Conservation (phyloP, 2,888 invertebrate genomes). For the Cenopis cana region DNA sequence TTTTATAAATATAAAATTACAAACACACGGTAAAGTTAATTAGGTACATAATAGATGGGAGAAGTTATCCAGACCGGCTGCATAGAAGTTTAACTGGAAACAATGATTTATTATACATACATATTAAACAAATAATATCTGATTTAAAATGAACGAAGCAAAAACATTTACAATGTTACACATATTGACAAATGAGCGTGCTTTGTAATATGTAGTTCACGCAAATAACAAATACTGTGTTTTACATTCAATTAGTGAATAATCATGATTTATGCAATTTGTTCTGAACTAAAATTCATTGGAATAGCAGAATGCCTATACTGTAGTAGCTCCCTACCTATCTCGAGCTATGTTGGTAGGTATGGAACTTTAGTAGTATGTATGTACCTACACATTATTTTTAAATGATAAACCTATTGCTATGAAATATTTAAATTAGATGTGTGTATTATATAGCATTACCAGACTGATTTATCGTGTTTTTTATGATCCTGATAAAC, state of each 20-base stretch:
- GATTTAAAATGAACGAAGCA: constrained; percentile 22
- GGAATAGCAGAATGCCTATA: not conserved
- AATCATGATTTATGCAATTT: constrained; percentile 13
- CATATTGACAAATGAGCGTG: constrained; percentile 26
- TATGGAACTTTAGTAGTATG: not conserved
- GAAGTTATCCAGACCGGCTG: constrained; percentile 21
- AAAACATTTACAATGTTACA: constrained; percentile 4
- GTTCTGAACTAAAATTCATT: not conserved
- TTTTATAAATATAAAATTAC: constrained; percentile 21
- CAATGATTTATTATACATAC: constrained; percentile 17
- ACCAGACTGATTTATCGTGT: no score
- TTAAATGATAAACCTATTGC: no score
- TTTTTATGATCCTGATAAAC: no score
- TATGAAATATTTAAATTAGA: no score
- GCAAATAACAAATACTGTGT: constrained; percentile 18
- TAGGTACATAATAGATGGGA: constrained; percentile 27
- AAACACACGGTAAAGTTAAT: constrained; percentile 21
- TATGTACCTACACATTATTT: no score
- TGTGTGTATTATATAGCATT: no score
- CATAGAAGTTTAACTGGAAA: constrained; percentile 18
- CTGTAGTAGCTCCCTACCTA: no score
- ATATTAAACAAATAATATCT: constrained; percentile 1
- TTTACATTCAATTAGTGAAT: constrained; percentile 27
- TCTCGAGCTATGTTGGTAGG: not conserved
- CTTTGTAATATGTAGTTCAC: constrained; percentile 13